Conservation (phyloP, 2,113 vertebrate species). For the Trachemys scripta region DNA sequence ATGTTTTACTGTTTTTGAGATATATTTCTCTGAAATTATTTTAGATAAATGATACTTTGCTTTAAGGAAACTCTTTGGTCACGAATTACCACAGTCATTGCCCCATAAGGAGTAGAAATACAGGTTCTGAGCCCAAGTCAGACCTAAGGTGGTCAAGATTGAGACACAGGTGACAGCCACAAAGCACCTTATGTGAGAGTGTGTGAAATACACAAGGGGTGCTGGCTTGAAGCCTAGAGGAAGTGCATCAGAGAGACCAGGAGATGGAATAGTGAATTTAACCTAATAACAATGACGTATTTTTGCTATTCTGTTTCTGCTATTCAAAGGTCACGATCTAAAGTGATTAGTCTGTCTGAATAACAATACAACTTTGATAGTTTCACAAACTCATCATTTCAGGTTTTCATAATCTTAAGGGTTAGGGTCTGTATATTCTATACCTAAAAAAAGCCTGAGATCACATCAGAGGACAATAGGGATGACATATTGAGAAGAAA, state of each 20-base stretch:
- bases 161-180: neutral
- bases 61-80: neutral
- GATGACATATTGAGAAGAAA: neutral
- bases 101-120: neutral
- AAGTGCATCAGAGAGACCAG: neutral
- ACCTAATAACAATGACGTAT: too few relatives aligned
- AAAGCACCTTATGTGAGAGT: fast-evolving
- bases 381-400: neutral
- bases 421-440: neutral
- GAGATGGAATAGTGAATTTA: neutral
- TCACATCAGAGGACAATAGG: neutral
- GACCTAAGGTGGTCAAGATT: neutral
- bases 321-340: neutral
- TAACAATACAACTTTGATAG: neutral
- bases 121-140: neutral
- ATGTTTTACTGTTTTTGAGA: neutral
- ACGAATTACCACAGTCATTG: neutral
- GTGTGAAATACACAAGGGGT: neutral
- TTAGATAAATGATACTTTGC: neutral
- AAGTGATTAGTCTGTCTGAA: neutral
- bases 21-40: neutral
- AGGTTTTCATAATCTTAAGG: neutral
- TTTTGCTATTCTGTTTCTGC: neutral
- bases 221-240: neutral
- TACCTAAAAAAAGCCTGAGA: neutral